Conservation (phyloP, 2,888 invertebrate genomes). For the Podotricha telesiphe region DNA sequence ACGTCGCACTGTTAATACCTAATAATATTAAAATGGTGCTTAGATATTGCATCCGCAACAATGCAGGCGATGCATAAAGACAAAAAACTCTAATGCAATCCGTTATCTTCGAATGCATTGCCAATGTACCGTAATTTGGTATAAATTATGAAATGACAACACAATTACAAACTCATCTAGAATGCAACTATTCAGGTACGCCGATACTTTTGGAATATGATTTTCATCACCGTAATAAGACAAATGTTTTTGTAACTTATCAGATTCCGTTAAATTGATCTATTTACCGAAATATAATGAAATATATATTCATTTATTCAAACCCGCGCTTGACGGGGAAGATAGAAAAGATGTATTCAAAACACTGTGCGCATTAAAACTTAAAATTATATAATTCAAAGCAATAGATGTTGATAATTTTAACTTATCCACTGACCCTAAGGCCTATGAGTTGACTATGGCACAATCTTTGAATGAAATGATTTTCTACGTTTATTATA, state of each 20-base stretch:
- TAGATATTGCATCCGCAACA: not conserved
- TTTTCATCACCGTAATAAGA: too few relatives aligned
- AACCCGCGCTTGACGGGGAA: too few relatives aligned
- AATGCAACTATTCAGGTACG: too few relatives aligned
- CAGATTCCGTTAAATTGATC: too few relatives aligned
- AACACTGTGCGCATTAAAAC: too few relatives aligned
- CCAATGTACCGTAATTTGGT: conserved; percentile 1
- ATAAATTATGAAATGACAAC: conserved; percentile 9
- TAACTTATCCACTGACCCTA: not conserved
- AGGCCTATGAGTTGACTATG: too few relatives aligned
- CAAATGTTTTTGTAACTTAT: too few relatives aligned
- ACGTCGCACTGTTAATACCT: not conserved
- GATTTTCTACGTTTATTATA: not conserved
- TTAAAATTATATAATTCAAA: not conserved
- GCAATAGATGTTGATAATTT: not conserved
- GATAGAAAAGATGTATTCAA: too few relatives aligned
- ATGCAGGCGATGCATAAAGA: not conserved
- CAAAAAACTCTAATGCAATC: not conserved
- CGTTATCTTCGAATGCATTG: not conserved
- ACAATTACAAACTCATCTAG: not conserved
- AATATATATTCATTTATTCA: too few relatives aligned
- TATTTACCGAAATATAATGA: too few relatives aligned
- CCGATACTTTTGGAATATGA: too few relatives aligned
- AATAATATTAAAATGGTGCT: not conserved
- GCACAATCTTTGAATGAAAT: not conserved